Conservation (phyloP, 2,888 invertebrate genomes). For the Caenorhabditis macrosperma region DNA sequence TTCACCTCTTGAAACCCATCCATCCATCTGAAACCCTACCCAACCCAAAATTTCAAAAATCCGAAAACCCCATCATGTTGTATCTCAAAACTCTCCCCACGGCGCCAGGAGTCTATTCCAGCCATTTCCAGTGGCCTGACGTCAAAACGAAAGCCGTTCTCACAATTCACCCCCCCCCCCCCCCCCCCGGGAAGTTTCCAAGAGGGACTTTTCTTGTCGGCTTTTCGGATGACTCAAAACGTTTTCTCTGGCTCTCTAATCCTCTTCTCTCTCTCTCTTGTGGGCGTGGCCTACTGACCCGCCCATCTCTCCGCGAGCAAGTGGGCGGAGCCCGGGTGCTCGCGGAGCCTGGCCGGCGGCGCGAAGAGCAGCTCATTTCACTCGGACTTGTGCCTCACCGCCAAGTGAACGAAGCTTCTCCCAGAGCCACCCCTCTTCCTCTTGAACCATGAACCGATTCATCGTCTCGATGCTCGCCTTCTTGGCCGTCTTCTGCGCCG, state of each 20-base stretch:
- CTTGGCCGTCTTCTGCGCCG: slow-evolving; percentile 57
- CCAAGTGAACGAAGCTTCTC: slow-evolving; percentile 48
- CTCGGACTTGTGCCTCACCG: slow-evolving; percentile 50
- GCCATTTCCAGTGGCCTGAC: background rate
- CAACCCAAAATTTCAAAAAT: background rate
- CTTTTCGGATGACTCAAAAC: slow-evolving; percentile 19
- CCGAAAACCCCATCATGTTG: background rate
- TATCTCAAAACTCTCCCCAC: background rate
- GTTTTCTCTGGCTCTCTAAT: background rate
- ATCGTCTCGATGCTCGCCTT: slow-evolving; percentile 58
- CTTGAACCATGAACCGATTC: slow-evolving; percentile 51
- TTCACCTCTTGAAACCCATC: too few species aligned
- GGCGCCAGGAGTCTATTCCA: background rate
- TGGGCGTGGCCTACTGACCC: slow-evolving; percentile 13
- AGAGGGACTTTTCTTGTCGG: too few species aligned
- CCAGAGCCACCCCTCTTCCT: slow-evolving; percentile 16
- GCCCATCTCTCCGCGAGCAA: slow-evolving; percentile 1
- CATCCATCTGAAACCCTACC: too few species aligned
- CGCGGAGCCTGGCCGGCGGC: background rate
- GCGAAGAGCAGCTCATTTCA: slow-evolving; percentile 41
- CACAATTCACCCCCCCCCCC: too few species aligned
- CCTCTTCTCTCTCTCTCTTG: slow-evolving; percentile 7
- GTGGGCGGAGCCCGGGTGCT: slow-evolving; percentile 42
- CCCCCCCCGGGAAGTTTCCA: too few species aligned
- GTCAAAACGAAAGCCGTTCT: slow-evolving; percentile 3